Evolutionary conservation across 2,113 vertebrate species (phyloP).

Genomic region (Dipodomys merriami): DNA sequence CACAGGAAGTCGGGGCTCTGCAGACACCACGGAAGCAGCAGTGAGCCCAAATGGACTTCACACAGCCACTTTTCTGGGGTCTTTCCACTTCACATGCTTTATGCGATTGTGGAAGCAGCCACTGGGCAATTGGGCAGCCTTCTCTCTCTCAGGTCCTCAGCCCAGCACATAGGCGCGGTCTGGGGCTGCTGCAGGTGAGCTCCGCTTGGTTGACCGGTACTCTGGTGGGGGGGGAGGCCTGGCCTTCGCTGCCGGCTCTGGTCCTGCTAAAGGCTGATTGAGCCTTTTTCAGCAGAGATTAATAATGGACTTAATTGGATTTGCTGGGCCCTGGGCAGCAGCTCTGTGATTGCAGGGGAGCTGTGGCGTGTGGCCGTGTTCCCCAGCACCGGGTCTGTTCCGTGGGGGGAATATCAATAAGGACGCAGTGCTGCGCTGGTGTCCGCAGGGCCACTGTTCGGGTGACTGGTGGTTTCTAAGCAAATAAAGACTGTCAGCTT

Average conservation of each 20-base stretch:
- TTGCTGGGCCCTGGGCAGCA: background rate
- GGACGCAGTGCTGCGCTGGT: background rate
- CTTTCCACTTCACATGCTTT: background rate
- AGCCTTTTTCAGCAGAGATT: background rate
- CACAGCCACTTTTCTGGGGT: no score
- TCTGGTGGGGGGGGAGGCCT: no score
- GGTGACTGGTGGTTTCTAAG: background rate
- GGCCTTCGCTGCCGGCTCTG: background rate
- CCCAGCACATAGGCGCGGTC: background rate
- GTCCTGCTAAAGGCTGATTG: fast-evolving
- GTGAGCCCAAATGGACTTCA: no score
- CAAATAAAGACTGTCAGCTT: fast-evolving
- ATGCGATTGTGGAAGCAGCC: background rate
- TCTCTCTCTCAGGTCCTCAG: no score
- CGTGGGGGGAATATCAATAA: background rate
- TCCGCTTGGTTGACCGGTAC: background rate
- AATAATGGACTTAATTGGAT: constrained; percentile 59
- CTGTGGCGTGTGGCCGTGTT: background rate
- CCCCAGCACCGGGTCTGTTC: background rate
- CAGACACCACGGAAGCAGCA: background rate
- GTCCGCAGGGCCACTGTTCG: fast-evolving
- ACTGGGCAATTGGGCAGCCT: background rate
- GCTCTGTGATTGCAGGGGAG: constrained; percentile 38
- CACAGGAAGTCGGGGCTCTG: no score
- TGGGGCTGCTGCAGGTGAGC: background rate